Conservation (phyloP, 2,888 invertebrate species). For the Drepanosiphum platanoidis region DNA sequence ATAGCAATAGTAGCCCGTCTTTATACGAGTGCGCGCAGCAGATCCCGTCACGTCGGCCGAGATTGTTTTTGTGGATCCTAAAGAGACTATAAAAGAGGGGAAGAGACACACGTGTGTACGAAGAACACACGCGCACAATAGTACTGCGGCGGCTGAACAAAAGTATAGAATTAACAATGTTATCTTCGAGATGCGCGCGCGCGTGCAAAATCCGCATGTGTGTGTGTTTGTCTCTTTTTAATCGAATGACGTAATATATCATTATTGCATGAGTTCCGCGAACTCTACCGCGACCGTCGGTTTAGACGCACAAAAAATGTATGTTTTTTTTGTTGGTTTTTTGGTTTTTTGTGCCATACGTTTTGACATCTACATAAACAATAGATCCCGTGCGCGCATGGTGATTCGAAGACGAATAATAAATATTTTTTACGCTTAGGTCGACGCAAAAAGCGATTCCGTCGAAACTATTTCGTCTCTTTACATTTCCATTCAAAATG, state of each 20-base stretch:
- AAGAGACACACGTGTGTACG: no score
- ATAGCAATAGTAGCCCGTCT: background rate
- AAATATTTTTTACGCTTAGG: background rate
- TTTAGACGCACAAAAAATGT: background rate
- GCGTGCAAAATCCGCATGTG: no score
- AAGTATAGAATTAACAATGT: conserved; percentile 11
- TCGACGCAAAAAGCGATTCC: background rate
- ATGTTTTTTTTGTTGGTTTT: no score
- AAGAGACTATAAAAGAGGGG: background rate
- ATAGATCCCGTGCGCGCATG: background rate
- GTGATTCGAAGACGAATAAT: background rate
- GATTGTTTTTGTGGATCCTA: conserved; percentile 14
- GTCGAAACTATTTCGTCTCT: background rate
- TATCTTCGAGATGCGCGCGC: background rate
- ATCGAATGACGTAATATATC: background rate
- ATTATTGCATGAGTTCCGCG: background rate
- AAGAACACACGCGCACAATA: background rate
- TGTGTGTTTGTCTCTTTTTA: background rate
- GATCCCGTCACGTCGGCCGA: conserved; percentile 52
- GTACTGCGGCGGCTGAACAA: background rate
- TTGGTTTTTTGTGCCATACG: background rate
- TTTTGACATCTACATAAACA: background rate
- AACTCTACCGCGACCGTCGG: background rate
- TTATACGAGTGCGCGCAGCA: background rate
- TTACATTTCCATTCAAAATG: background rate